These are phyloP conservation scores for Oryzias dopingdopingensis DNA, from an alignment of 2,797 vertebrate species.

Conservation along the genomic window DNA sequence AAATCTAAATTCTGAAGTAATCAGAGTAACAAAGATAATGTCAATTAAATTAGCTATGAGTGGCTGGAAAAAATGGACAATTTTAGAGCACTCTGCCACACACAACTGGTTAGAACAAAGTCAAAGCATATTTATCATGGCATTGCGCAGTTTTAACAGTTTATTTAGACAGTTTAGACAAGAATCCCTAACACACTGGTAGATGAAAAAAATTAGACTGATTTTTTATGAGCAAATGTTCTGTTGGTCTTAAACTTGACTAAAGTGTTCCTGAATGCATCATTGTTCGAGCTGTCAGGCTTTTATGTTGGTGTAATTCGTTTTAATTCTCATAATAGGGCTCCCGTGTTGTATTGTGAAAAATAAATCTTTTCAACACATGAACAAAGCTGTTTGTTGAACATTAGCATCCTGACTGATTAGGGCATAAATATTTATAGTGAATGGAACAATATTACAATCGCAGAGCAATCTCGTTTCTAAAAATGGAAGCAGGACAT, in stretches of 20 bases:
- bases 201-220: too few relatives aligned
- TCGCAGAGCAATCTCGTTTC: conserved; percentile 46
- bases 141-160: too few relatives aligned
- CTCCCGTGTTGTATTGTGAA: conserved; percentile 32
- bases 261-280: conserved; percentile 6
- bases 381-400: conserved; percentile 47
- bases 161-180: too few relatives aligned
- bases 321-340: conserved; percentile 16
- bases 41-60: too few relatives aligned
- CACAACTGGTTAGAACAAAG: too few relatives aligned
- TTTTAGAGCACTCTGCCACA: too few relatives aligned
- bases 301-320: neutral
- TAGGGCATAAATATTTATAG: conserved; percentile 69
- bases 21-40: too few relatives aligned
- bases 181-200: too few relatives aligned
- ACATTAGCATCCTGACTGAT: conserved; percentile 45
- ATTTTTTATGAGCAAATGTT: neutral
- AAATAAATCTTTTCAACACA: conserved; percentile 40
- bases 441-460: conserved; percentile 48
- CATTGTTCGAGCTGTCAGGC: conserved; percentile 6
- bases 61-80: too few relatives aligned
- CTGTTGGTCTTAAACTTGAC: conserved; percentile 1
- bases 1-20: too few relatives aligned
- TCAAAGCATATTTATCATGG: too few relatives aligned
- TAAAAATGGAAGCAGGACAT: conserved; percentile 51